phyloP scores from a whole-genome alignment of 2,113 vertebrate genomes.

The Egretta garzetta region DNA sequence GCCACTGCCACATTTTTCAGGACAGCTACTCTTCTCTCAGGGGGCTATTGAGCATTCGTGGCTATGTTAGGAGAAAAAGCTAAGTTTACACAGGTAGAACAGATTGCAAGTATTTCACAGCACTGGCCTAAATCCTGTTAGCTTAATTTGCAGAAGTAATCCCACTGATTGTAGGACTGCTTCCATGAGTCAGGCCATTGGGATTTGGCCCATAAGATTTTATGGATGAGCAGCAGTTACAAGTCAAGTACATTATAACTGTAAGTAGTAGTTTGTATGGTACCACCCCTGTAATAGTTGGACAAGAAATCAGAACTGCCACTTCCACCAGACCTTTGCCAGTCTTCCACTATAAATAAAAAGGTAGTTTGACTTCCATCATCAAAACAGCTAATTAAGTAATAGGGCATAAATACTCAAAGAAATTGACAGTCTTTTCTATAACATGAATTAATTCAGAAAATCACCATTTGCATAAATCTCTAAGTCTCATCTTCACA shows the following conservation, averaged over 20 bases:
- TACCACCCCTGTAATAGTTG: background rate
- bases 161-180: background rate
- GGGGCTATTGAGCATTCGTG: accelerated
- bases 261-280: background rate
- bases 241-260: background rate
- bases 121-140: background rate
- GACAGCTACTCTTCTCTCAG: background rate
- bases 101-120: background rate
- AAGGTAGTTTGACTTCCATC: conserved; percentile 62
- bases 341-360: conserved; percentile 62
- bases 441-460: conserved; percentile 76
- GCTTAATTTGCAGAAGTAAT: background rate
- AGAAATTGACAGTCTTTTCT: conserved; percentile 72
- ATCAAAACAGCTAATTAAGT: conserved; percentile 75
- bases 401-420: conserved; percentile 68
- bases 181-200: background rate
- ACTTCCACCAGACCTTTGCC: conserved; percentile 14
- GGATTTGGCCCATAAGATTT: background rate
- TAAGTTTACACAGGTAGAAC: background rate
- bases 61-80: background rate
- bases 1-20: background rate
- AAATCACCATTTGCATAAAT: conserved; percentile 77
- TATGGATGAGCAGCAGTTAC: background rate
- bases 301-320: background rate
- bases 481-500: conserved; percentile 75